Percentiles rank a stretch among this genome's conserved stretches.
Conservation (phyloP, 2,797 vertebrate genomes). For the Phataginus tetradactyla region DNA sequence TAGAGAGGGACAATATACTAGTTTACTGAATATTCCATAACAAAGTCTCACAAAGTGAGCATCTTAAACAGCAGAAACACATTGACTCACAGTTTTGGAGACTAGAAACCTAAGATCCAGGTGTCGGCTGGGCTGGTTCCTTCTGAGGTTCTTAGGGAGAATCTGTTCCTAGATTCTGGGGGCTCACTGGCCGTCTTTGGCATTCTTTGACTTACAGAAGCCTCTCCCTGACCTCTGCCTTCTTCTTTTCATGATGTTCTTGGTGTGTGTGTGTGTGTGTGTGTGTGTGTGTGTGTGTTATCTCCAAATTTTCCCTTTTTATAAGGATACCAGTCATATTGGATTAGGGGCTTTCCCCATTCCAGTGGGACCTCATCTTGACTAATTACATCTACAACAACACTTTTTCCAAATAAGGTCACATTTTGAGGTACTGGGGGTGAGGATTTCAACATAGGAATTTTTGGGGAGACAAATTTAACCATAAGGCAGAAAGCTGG, state of each 20-base stretch:
- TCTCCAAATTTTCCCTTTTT: background rate
- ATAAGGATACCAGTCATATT: background rate
- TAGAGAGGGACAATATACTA: background rate
- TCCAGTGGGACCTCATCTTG: background rate
- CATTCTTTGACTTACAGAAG: background rate
- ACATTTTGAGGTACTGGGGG: background rate
- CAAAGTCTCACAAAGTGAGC: too few relatives aligned
- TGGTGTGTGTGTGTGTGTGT: background rate
- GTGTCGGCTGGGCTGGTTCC: background rate
- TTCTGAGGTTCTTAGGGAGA: background rate
- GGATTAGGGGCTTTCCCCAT: background rate
- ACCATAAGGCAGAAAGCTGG: background rate
- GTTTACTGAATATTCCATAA: background rate
- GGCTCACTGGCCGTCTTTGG: too few relatives aligned
- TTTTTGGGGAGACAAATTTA: background rate
- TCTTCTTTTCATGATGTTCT: fast-evolving
- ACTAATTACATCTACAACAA: background rate
- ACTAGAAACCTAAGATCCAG: background rate
- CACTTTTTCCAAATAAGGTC: background rate
- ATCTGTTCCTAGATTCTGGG: background rate
- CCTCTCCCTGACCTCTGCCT: background rate
- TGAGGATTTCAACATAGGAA: background rate
- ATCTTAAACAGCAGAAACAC: background rate
- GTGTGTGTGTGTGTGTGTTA: background rate
- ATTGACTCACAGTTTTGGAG: background rate